These are phyloP conservation scores for Hermaeophaga mercurialis DNA, from an alignment of 2,888 invertebrate genomes.

Conservation along the genomic window DNA sequence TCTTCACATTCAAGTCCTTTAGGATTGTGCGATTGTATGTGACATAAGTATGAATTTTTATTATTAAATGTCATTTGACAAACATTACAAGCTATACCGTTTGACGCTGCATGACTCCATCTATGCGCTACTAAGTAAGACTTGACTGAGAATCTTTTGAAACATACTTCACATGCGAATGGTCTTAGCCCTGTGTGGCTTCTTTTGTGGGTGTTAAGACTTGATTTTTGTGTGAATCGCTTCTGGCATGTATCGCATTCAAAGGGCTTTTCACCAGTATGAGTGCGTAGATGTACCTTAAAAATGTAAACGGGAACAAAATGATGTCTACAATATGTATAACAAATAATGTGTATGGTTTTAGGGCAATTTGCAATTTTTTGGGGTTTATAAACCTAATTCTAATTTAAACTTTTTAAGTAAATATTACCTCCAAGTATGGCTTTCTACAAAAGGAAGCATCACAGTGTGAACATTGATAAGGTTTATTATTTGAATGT, in stretches of 20 bases:
- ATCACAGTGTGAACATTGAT: constrained; percentile 77
- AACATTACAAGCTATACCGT: constrained; percentile 68
- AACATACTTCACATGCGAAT: constrained; percentile 79
- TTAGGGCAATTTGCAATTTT: too few species aligned
- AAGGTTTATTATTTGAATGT: constrained; percentile 80
- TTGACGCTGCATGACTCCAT: constrained; percentile 79
- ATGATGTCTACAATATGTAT: too few species aligned
- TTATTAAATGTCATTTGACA: constrained; percentile 77
- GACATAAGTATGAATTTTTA: constrained; percentile 76
- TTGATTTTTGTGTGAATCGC: constrained; percentile 81
- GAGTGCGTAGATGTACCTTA: constrained; percentile 77
- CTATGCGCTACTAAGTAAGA: constrained; percentile 81
- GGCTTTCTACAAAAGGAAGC: constrained; percentile 82
- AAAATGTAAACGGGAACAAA: neutral
- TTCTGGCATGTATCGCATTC: constrained; percentile 77
- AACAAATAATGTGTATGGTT: too few species aligned
- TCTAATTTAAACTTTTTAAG: too few species aligned
- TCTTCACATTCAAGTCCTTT: constrained; percentile 76
- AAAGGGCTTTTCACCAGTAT: constrained; percentile 77
- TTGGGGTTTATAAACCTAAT: too few species aligned
- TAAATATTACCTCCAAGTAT: constrained; percentile 65
- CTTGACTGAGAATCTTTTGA: constrained; percentile 80
- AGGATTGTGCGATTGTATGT: constrained; percentile 75
- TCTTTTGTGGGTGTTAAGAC: constrained; percentile 80
- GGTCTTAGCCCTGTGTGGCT: constrained; percentile 81